Evolutionary conservation across 2,888 invertebrate genomes (phyloP).

Genomic region (Hirtodrosophila duncani): DNA sequence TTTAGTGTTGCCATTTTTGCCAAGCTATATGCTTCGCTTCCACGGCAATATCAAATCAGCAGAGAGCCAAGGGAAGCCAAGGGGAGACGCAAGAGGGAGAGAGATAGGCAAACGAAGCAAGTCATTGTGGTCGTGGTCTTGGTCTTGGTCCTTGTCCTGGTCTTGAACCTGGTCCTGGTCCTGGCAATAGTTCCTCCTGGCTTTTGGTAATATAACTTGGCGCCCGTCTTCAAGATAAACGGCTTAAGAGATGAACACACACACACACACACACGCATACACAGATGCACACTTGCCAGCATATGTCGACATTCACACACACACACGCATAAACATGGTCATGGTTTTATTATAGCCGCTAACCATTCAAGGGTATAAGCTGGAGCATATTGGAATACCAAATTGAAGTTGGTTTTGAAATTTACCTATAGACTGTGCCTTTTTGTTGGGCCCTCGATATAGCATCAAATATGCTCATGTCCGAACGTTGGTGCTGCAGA

Average conservation of each 20-base stretch:
- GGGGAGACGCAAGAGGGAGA: not conserved
- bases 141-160: not conserved
- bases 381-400: too few species aligned
- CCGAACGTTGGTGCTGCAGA: slow-evolving; percentile 83
- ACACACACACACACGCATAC: slow-evolving; percentile 10
- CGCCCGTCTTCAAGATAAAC: slow-evolving; percentile 36
- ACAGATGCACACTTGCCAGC: too few species aligned
- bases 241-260: slow-evolving; percentile 27
- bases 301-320: not conserved
- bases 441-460: slow-evolving; percentile 68
- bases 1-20: slow-evolving; percentile 57
- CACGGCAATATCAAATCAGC: slow-evolving; percentile 2
- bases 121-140: slow-evolving; percentile 46
- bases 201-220: too few species aligned
- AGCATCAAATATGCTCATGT: slow-evolving; percentile 79
- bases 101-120: slow-evolving; percentile 33
- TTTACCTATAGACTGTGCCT: too few species aligned
- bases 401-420: too few species aligned
- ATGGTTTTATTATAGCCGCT: slow-evolving; percentile 4
- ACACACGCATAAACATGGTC: not conserved
- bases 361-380: too few species aligned
- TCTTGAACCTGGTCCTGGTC: not conserved
- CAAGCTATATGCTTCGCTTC: slow-evolving; percentile 33
- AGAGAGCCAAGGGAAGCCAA: slow-evolving; percentile 1
- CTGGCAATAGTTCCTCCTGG: too few species aligned